Conservation (phyloP, 1,140 invertebrate species). For the Philopotamus ludificatus region DNA sequence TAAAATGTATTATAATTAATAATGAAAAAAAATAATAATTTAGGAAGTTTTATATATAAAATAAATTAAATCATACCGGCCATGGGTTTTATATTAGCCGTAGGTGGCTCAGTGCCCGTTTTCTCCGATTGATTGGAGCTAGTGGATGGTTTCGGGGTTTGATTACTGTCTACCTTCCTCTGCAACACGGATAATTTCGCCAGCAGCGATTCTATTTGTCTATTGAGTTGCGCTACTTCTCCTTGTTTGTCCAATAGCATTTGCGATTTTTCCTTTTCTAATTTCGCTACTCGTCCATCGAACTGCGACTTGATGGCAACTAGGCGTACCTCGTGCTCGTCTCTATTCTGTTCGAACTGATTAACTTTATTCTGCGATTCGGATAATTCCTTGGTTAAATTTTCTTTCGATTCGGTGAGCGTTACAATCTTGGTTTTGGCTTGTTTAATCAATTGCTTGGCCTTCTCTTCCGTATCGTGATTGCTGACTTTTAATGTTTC, state of each 20-base stretch:
- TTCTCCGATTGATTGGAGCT: slow-evolving; percentile 66
- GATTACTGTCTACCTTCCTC: slow-evolving; percentile 71
- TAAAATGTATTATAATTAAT: background rate
- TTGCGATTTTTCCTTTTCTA: slow-evolving; percentile 77
- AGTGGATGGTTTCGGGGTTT: slow-evolving; percentile 67
- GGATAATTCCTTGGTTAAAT: slow-evolving; percentile 59
- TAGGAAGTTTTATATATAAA: background rate
- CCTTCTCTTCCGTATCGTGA: slow-evolving; percentile 70
- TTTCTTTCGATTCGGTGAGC: slow-evolving; percentile 66
- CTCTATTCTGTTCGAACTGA: slow-evolving; percentile 52
- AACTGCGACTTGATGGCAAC: slow-evolving; percentile 69
- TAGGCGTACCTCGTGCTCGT: slow-evolving; percentile 62
- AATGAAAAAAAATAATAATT: background rate
- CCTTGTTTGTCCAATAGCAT: slow-evolving; percentile 63
- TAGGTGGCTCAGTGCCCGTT: slow-evolving; percentile 73
- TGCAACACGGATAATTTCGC: slow-evolving; percentile 75
- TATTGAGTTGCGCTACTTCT: slow-evolving; percentile 61
- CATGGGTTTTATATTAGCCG: slow-evolving; percentile 94
- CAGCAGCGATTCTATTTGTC: slow-evolving; percentile 70
- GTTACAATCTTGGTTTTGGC: slow-evolving; percentile 70
- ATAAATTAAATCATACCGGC: slow-evolving; percentile 60
- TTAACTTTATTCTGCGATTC: slow-evolving; percentile 62
- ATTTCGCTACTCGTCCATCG: slow-evolving; percentile 64
- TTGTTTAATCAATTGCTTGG: slow-evolving; percentile 70
- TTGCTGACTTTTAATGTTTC: slow-evolving; percentile 64